A percentile compares a stretch with the other conserved stretches of the same genome.
Evolutionary conservation across 2,888 invertebrate genomes (phyloP).

Genomic region (Ceramica pisi): DNA sequence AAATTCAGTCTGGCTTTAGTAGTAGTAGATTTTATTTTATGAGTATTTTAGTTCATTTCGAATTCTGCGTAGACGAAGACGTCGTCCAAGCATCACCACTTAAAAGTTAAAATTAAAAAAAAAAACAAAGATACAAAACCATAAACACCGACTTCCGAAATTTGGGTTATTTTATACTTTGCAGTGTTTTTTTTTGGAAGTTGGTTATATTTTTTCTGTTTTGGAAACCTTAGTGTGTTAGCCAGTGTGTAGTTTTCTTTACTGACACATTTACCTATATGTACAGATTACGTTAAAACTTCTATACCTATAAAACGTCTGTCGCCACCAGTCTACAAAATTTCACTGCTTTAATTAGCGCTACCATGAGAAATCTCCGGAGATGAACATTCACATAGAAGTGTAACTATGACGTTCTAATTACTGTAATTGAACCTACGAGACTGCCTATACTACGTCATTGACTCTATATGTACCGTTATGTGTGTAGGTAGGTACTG

Average conservation of each 20-base stretch:
- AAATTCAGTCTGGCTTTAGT: too few species aligned
- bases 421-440: constrained; percentile 26
- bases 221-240: neutral
- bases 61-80: too few species aligned
- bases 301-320: neutral
- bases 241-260: neutral
- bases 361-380: constrained; percentile 41
- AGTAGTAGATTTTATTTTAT: too few species aligned
- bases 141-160: too few species aligned
- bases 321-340: constrained; percentile 18
- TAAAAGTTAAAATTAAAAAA: too few species aligned
- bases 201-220: too few species aligned
- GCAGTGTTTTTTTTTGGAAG: too few species aligned
- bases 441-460: constrained; percentile 14
- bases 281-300: neutral
- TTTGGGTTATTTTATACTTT: too few species aligned
- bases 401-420: constrained; percentile 31
- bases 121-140: too few species aligned
- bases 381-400: constrained; percentile 13
- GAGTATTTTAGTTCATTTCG: too few species aligned
- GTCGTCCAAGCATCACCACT: too few species aligned
- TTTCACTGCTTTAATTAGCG: constrained; percentile 45
- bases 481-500: neutral
- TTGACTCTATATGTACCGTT: constrained; percentile 25
- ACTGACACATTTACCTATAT: neutral